Evolutionary conservation across 1,140 invertebrate species (phyloP), one percentile per base, ranked within the genome.

Genomic region (Portunus trituberculatus): DNA sequence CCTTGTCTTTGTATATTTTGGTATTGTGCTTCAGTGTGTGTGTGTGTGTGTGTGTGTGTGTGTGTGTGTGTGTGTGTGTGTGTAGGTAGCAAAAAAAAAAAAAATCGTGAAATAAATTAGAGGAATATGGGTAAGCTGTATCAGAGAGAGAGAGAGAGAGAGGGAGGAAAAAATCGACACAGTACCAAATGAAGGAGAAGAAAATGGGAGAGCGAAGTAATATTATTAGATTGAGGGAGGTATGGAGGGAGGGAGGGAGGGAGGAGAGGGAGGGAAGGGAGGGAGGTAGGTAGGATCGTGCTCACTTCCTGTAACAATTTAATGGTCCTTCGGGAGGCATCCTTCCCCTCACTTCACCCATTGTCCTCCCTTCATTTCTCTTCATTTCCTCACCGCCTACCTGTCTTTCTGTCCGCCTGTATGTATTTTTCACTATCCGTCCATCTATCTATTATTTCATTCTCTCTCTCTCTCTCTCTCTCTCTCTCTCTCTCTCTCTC

Each of bases 111-210:
- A n/a, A n/a, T n/a, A n/a, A n/a, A n/a, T n/a, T n/a, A n/a, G n/a
- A n/a, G n/a, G n/a, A n/a, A 39, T 39, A 39, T 39, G 1, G 39
- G 39, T 39, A 39, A 6, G 6, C 39, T 39, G 39, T 39, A 39
- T 39, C 6, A 39, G 39, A 39, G 39, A 88, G 87, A 88, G 87
- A 88, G 87, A 88, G 87, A 88, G 86, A 39, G 29, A 88, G 86
- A 25, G 86, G 45, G 32, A 14, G 25, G 86, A 76, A n/a, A 32
- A 88, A 28, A 46, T 7, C 14, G 45, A 32, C 32, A 88, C 16
- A 88, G 45, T 39, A 59, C 16, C 16, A 59, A 59, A 20, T 59
- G 52, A 59, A 59, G 52, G 52, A 59, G 52, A 59, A 59, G 52
- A 59, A 59, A 59, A 59, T 59, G 52, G 52, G 16, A 59, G 52